Base-by-base conservation (phyloP, 2,797 vertebrate genomes). In the Petrocephalus schoutedeni region DNA sequence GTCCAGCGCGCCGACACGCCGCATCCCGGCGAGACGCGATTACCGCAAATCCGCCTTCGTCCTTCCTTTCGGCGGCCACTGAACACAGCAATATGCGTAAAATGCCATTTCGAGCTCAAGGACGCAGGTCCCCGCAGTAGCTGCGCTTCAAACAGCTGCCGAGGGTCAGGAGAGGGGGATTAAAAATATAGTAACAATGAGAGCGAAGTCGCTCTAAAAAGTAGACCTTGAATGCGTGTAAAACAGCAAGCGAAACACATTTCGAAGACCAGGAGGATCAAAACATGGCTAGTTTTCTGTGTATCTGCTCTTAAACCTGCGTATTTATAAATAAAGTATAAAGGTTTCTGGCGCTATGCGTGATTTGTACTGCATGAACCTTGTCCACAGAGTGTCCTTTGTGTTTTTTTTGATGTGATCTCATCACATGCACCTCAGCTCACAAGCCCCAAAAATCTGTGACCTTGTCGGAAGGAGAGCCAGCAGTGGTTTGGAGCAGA, bases 361-460 rank as follows among this genome's bases (percentile, higher is more conserved):
- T 85, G 82, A 85, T 28, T 12, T 21, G n/a, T 84, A 28, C 53
- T 85, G 21, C 53, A 54, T 57, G 82, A 19, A 28, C 8, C 28
- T 23, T 32, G 82, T 85, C 21, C 82, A 85, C n/a, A 56, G 23
- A 56, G 21, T 14, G 49, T 56, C 77, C 58, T 88, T 61, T 88
- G 41, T 7, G 12, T 2, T 36, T 28, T 14, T 51, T 58, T 23
- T 82, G 19, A 83, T 58, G 61, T 12, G 21, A 74, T 95, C 95
- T 94, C 93, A 93, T 95, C 94, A 94, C 94, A 94, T 92, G 92
- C 93, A 92, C 93, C 94, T 23, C 93, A 92, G 91, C 93, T 16
- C 32, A 94, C 19, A 94, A 93, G 32, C 41, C 49, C 54, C 57
- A 5, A 84, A 41, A 88, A 51, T 54, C 74, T 4, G 9, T 59